Evolutionary conservation across 2,797 vertebrate genomes (phyloP).

Genomic region (Natrix natrix): DNA sequence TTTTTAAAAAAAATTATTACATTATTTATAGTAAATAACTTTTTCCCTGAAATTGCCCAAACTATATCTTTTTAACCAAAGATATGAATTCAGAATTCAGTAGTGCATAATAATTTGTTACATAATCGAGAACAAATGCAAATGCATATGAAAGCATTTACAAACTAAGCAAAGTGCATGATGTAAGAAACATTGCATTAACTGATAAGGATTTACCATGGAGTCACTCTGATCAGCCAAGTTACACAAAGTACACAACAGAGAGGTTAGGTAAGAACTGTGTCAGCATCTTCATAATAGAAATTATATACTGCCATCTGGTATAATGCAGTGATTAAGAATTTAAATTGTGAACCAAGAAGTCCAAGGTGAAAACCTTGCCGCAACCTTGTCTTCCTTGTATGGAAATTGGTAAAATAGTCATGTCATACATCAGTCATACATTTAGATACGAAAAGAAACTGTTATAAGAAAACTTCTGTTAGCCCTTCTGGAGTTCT

Average conservation of each 20-base stretch:
- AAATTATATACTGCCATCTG: background rate
- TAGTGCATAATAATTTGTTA: background rate
- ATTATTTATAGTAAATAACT: background rate
- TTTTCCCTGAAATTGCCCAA: background rate
- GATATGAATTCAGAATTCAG: background rate
- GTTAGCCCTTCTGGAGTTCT: background rate
- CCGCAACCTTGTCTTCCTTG: background rate
- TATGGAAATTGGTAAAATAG: background rate
- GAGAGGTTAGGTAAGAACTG: background rate
- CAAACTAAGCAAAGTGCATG: background rate
- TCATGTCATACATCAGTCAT: background rate
- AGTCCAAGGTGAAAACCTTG: background rate
- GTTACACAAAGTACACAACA: background rate
- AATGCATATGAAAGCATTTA: background rate
- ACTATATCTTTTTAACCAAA: background rate
- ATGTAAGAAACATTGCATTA: background rate
- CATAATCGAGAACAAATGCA: background rate
- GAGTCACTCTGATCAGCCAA: background rate
- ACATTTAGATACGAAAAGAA: background rate
- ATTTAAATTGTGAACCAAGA: background rate
- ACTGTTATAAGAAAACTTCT: background rate
- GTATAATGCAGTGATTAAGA: background rate
- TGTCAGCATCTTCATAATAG: background rate
- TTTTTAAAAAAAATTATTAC: background rate
- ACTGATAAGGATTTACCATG: background rate